Base-by-base conservation (phyloP, 2,888 invertebrate species). In the Minunthozetes semirufus region DNA sequence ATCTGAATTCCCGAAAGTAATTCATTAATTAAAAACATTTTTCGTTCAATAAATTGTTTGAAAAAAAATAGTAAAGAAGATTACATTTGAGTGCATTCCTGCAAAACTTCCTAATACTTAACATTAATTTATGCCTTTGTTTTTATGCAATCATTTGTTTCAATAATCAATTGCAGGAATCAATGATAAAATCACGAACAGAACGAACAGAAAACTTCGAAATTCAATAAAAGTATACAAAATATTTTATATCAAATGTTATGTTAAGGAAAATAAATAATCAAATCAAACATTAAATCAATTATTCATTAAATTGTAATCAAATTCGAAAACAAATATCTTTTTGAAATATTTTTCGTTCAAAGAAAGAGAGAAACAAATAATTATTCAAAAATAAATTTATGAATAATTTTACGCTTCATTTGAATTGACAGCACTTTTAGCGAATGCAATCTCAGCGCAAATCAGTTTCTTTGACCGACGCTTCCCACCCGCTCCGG, bases 381-480 rank as follows among this genome's bases (percentile, higher is more conserved):
- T 42, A 42, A 42, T 50, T 50, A 50, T 50, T n/a, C 11, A n/a
- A n/a, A 50, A 50, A 50, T 50, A n/a, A n/a, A n/a, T 50, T n/a
- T 50, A 6, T 50, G 50, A 50, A 50, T 50, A 50, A 50, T 50
- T 50, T n/a, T 50, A 2, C n/a, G n/a, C 3, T n/a, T 50, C 19
- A 17, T 56, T 56, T 22, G 13, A 56, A 22, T 22, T 5, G 9
- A 56, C 19, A 61, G 61, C 1, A 17, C 1, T 68, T 19, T 68
- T 70, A 70, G 15, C 48, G 70, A 46, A 46, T 6, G 8, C 38
- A n/a, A 70, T 70, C 19, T 11, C 46, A 22, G 48, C 46, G 15
- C 70, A 70, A 70, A 22, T 70, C 2, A 70, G 46, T 15, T 70
- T 48, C 13, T 70, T 48, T 48, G 70, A 70, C 22, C 46, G 48